Evolutionary conservation across 2,797 vertebrate species (phyloP).

Genomic region (Novumbra hubbsi): DNA sequence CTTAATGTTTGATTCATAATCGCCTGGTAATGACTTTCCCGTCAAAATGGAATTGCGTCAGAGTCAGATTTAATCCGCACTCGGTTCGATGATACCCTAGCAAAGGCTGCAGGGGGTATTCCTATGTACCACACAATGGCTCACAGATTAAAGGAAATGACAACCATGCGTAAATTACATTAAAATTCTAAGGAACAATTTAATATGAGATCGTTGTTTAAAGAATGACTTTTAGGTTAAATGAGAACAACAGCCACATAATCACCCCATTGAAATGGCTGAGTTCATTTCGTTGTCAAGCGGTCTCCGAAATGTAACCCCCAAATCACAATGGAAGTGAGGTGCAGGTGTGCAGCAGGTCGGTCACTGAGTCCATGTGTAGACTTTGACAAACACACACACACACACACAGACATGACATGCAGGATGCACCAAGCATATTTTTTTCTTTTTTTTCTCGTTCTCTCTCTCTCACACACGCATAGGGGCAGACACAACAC

Average conservation of each 20-base stretch:
- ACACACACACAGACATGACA: not conserved
- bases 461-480: not conserved
- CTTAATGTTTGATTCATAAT: conserved; percentile 61
- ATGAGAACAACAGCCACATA: not conserved
- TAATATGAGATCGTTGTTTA: conserved; percentile 65
- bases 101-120: conserved; percentile 33
- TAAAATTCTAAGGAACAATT: conserved; percentile 56
- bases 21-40: conserved; percentile 55
- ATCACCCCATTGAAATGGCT: too few relatives aligned
- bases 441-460: not conserved
- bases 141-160: conserved; percentile 59
- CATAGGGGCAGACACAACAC: conserved; percentile 6
- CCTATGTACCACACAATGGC: conserved; percentile 52
- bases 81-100: conserved; percentile 51
- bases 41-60: conserved; percentile 55
- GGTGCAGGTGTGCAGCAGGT: too few relatives aligned
- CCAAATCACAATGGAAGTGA: too few relatives aligned
- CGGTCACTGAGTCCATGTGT: not conserved
- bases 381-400: not conserved
- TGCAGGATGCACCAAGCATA: not conserved
- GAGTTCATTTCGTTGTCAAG: too few relatives aligned
- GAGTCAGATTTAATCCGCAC: conserved; percentile 60
- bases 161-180: conserved; percentile 54
- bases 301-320: too few relatives aligned
- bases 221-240: conserved; percentile 34